A percentile compares a stretch with the other conserved stretches of the same genome.
phyloP scores from a whole-genome alignment of 2,797 vertebrate genomes.

The Knipowitschia caucasica region DNA sequence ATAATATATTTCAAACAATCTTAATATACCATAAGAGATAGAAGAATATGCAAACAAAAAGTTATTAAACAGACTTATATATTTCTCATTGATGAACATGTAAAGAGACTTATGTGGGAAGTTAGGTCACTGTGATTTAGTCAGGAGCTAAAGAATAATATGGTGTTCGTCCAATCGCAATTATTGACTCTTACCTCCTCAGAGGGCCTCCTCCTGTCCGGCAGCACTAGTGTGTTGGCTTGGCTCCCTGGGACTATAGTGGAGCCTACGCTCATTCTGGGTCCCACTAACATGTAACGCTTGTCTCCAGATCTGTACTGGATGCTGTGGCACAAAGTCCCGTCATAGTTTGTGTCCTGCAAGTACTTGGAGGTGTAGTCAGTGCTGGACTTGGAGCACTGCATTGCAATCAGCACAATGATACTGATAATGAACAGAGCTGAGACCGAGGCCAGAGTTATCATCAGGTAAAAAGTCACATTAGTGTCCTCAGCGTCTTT shows the following conservation, averaged over 20 bases:
- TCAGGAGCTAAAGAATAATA: too few species aligned
- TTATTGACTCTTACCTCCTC: constrained; percentile 60
- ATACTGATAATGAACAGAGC: constrained; percentile 11
- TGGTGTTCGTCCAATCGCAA: too few species aligned
- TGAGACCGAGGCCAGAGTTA: constrained; percentile 11
- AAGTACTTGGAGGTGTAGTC: constrained; percentile 7
- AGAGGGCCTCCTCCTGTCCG: too few species aligned
- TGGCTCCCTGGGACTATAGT: constrained; percentile 18
- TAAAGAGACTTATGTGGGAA: too few species aligned
- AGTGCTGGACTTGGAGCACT: constrained; percentile 11
- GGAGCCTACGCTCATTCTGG: constrained; percentile 69
- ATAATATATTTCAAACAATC: too few species aligned
- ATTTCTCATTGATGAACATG: constrained; percentile 47
- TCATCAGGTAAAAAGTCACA: too few species aligned
- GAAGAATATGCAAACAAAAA: background rate
- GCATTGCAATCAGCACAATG: constrained; percentile 10
- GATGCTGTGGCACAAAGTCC: constrained; percentile 11
- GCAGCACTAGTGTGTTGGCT: constrained; percentile 9
- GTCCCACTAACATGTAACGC: constrained; percentile 69
- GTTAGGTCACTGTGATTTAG: too few species aligned
- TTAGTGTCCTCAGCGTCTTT: too few species aligned
- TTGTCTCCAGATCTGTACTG: constrained; percentile 71
- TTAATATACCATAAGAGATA: too few species aligned
- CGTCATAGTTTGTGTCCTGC: constrained; percentile 12
- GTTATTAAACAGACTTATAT: constrained; percentile 30